These are phyloP conservation scores for Merluccius polli DNA, from an alignment of 2,797 vertebrate species.

Conservation along the genomic window DNA sequence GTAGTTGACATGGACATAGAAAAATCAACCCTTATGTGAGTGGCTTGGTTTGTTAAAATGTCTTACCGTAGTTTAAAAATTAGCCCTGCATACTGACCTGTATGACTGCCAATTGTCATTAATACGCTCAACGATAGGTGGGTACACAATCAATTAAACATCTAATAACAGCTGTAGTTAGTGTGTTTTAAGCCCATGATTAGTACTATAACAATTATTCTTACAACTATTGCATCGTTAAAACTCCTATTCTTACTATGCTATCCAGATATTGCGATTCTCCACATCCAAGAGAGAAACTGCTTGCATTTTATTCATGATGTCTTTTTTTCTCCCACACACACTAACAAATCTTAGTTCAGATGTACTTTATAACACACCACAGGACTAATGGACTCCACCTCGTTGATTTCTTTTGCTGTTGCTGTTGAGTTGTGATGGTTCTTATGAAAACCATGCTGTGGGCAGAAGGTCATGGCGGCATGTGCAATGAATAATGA, in stretches of 20 bases:
- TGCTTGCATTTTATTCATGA: conserved; percentile 23
- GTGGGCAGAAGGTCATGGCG: background rate
- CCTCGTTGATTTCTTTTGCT: background rate
- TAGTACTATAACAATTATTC: conserved; percentile 47
- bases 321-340: background rate
- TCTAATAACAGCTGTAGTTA: conserved; percentile 23
- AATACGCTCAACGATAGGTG: conserved; percentile 36
- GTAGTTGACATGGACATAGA: background rate
- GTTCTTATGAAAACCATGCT: background rate
- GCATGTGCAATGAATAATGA: background rate
- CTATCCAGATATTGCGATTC: conserved; percentile 29
- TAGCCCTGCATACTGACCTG: conserved; percentile 6
- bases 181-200: conserved; percentile 24
- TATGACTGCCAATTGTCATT: conserved; percentile 32
- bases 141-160: conserved; percentile 21
- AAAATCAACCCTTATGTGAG: background rate
- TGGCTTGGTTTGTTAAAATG: conserved; percentile 10
- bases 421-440: background rate
- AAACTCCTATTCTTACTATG: conserved; percentile 26
- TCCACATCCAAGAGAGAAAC: conserved; percentile 9
- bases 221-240: conserved; percentile 35
- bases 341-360: background rate
- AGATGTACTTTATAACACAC: background rate
- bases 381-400: background rate
- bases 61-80: conserved; percentile 10